Evolutionary conservation across 2,888 invertebrate species (phyloP), one percentile per base, ranked within the genome.

Genomic region (Ametastegia equiseti): DNA sequence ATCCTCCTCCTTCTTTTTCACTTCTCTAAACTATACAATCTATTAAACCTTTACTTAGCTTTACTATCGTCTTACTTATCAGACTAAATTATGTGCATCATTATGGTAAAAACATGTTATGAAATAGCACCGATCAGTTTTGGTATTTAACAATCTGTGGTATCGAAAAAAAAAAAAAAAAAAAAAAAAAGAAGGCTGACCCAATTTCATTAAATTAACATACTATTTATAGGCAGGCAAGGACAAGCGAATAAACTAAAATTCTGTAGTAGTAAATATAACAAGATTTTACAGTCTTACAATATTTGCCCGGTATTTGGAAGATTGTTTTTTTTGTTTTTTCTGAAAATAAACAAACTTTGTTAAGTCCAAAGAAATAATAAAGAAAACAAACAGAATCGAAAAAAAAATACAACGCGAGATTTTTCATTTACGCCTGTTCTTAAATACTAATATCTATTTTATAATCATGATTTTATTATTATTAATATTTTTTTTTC

Each of bases 41-140:
- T 19, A 50, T 50, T 50, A 50, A 19, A n/a, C n/a, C n/a, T 50
- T 19, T 19, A 50, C 63, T 33, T 63, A 15, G 30, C 23, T 15
- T 15, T n/a, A 36, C n/a, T 19, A 30, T 23, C 19, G 27, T 45
- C 13, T 33, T 63, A 63, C 23, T 30, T 33, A 63, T 30, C 27
- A 7, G 13, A 23, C 23, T 15, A 23, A 69, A 69, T 45, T 42
- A 45, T 27, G 19, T 39, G 36, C 2, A 39, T 36, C 19, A 2
- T 27, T 69, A 30, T 42, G n/a, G 19, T 69, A 27, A 2, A 69
- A 69, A 39, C 33, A 33, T 15, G 79, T 42, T 19, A 75, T 54
- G 19, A 50, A 33, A 79, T 80, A 80, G 80, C 80, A 80, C 80
- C 80, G 60, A 67, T 45, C 36, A 33, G 30, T 63, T 80, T 80